Evolutionary conservation across 2,797 vertebrate genomes (phyloP), one percentile per base, ranked within the genome.

Genomic region (Thalassophryne amazonica): DNA sequence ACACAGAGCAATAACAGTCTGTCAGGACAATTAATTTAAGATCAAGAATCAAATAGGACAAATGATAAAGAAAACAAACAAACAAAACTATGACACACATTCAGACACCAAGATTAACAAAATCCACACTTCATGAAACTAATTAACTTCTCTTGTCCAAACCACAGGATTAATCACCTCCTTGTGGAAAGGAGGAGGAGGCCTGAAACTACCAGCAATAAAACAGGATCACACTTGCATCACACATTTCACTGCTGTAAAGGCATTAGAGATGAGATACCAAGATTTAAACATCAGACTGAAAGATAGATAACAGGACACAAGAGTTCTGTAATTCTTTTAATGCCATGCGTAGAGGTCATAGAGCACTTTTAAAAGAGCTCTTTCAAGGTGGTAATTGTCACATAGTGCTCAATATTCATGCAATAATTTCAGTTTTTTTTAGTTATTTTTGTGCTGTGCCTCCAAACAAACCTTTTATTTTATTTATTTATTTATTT

Each of bases 201-300:
- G 41, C 33, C 38, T 47, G 45, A 75, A 80, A 81, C 13, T 24
- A 17, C 55, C 25, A 24, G 58, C 58, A 60, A 59, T 69, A 63
- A 76, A 82, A 60, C 64, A 73, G 41, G 76, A 67, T 24, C 1
- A n/a, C 39, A 62, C 69, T 61, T 7, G 69, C 41, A 55, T 39
- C 28, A n/a, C 33, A 65, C 30, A 16, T 66, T 53, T 62, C 43
- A 58, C 31, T 36, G 50, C 32, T 22, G 38, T 35, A 28, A 41
- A 23, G 35, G 47, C 15, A 34, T 36, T 32, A 20, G 21, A 13
- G 22, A 30, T 16, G 41, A 32, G 12, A 20, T 37, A n/a, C n/a
- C n/a, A n/a, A n/a, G n/a, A n/a, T n/a, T n/a, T 51, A 6, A 16
- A 49, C 22, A 35, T 53, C 45, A 8, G 13, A 22, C 33, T 2